These are phyloP conservation scores for Epicauta chinensis DNA, from an alignment of 1,140 invertebrate genomes.

Conservation along the genomic window DNA sequence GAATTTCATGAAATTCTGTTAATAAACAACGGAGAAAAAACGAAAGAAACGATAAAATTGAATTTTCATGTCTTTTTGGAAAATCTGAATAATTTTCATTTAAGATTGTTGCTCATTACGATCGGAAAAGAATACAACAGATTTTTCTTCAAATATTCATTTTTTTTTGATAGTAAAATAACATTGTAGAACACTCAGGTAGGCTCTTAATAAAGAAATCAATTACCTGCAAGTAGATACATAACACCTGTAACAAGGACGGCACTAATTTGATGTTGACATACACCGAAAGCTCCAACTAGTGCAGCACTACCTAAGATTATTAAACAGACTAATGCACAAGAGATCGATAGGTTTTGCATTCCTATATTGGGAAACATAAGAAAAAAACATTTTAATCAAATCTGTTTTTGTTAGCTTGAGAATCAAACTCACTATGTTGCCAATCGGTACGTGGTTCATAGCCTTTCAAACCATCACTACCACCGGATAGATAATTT, in stretches of 20 bases:
- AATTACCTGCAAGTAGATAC: constrained; percentile 78
- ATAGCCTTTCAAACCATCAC: constrained; percentile 53
- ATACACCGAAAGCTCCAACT: constrained; percentile 77
- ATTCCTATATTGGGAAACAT: constrained; percentile 62
- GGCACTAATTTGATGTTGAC: constrained; percentile 81
- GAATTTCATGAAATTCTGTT: no score
- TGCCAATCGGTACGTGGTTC: constrained; percentile 73
- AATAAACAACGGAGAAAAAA: no score
- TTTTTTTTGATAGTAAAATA: no score
- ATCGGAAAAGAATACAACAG: no score
- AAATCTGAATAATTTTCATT: no score
- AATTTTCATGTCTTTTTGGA: no score
- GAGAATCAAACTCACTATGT: constrained; percentile 57
- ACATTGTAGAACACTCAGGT: no score
- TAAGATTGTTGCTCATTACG: no score
- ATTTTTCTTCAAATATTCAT: no score
- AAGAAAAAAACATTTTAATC: background rate
- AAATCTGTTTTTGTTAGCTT: no score
- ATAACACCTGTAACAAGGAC: constrained; percentile 87
- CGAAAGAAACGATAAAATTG: no score
- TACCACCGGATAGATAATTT: constrained; percentile 67
- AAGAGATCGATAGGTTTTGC: constrained; percentile 89
- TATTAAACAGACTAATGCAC: constrained; percentile 82
- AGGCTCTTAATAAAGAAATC: background rate
- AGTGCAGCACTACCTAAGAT: constrained; percentile 74